Evolutionary conservation across 2,113 vertebrate genomes (phyloP).

Genomic region (Clupea harengus): DNA sequence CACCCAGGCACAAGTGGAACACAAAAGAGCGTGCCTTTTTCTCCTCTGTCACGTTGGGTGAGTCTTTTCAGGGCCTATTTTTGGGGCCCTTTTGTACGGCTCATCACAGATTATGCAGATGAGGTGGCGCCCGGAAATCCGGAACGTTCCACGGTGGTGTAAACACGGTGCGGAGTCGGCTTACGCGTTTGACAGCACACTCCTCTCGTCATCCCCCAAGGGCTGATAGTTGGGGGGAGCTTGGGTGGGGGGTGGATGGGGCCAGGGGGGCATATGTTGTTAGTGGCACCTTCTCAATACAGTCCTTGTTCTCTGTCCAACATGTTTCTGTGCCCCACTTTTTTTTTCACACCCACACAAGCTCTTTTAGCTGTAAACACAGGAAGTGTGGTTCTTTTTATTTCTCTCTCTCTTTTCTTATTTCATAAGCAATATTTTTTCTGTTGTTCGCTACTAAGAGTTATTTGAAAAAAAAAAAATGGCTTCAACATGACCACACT

Average conservation of each 20-base stretch:
- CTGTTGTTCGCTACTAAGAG: constrained; percentile 6
- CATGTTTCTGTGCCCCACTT: constrained; percentile 15
- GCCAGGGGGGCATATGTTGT: neutral
- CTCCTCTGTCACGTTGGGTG: neutral
- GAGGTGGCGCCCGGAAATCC: constrained; percentile 22
- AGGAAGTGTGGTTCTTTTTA: constrained; percentile 10
- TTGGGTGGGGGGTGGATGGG: neutral
- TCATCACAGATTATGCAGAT: constrained; percentile 42
- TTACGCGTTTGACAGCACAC: constrained; percentile 26
- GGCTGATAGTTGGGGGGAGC: constrained; percentile 13
- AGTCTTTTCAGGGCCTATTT: constrained; percentile 34
- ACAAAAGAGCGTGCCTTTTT: neutral
- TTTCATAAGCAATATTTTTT: constrained; percentile 23
- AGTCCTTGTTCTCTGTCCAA: constrained; percentile 31
- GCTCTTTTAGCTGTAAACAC: constrained; percentile 14
- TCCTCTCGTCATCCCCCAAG: constrained; percentile 24
- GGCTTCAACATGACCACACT: constrained; percentile 24
- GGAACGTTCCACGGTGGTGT: constrained; percentile 30
- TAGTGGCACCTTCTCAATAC: constrained; percentile 24
- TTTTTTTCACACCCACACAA: constrained; percentile 35
- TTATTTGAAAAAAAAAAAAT: neutral
- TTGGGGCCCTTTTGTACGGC: constrained; percentile 26
- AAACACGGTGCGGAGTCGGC: constrained; percentile 31
- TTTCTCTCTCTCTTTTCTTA: constrained; percentile 7
- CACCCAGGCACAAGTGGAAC: neutral